A percentile compares a stretch with the other conserved stretches of the same genome.
Evolutionary conservation across 2,888 invertebrate species (phyloP).

Genomic region (Athripsodes cinereus): DNA sequence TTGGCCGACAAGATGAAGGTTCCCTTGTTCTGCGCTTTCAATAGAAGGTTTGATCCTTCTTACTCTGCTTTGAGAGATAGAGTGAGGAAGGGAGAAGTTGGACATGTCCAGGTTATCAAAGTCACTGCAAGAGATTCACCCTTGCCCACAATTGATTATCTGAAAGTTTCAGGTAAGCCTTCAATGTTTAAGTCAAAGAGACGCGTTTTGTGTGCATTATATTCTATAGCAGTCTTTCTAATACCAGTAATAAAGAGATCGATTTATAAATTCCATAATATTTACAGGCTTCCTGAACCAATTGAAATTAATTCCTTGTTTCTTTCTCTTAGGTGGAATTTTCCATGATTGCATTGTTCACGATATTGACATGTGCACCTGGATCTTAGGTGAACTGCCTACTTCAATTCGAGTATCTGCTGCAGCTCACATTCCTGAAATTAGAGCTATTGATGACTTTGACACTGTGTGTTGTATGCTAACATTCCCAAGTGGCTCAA

Average conservation of each 20-base stretch:
- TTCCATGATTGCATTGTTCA: slow-evolving; percentile 66
- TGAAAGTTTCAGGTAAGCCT: slow-evolving; percentile 53
- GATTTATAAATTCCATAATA: no score
- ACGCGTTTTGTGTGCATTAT: no score
- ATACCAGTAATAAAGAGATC: no score
- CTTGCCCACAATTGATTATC: slow-evolving; percentile 54
- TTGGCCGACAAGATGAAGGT: slow-evolving; percentile 49
- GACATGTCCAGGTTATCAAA: slow-evolving; percentile 58
- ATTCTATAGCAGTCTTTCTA: no score
- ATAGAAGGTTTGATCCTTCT: slow-evolving; percentile 61
- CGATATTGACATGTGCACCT: slow-evolving; percentile 61
- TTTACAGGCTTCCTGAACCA: no score
- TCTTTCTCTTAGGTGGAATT: slow-evolving; percentile 49
- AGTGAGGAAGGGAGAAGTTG: slow-evolving; percentile 52
- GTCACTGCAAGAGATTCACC: slow-evolving; percentile 60
- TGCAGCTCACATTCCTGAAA: slow-evolving; percentile 52
- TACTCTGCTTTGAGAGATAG: slow-evolving; percentile 45
- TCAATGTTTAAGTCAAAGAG: no score
- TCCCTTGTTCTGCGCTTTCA: slow-evolving; percentile 58
- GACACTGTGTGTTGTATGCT: slow-evolving; percentile 57
- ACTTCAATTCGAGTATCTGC: slow-evolving; percentile 49
- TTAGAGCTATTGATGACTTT: slow-evolving; percentile 54
- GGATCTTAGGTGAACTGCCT: slow-evolving; percentile 58
- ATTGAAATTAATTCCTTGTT: no score
- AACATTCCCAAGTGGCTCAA: slow-evolving; percentile 56